These are phyloP conservation scores for Chrysolina haemoptera DNA, from an alignment of 2,888 invertebrate species.

Conservation along the genomic window DNA sequence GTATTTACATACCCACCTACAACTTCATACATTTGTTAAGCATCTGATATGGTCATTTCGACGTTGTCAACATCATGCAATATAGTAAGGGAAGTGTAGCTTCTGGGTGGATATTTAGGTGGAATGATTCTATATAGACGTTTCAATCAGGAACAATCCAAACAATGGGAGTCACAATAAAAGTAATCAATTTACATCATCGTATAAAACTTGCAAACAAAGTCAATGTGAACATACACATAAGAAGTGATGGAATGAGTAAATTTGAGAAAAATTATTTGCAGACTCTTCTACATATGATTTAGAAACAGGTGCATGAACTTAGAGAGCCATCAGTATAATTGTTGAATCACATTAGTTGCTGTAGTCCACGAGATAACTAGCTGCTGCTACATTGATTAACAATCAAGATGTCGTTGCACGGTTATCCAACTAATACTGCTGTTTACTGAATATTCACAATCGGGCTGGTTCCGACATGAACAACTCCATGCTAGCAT, in stretches of 20 bases:
- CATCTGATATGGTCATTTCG: conserved; percentile 35
- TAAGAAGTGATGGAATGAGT: too few relatives aligned
- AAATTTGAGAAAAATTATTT: too few relatives aligned
- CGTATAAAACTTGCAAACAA: too few relatives aligned
- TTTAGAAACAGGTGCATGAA: too few relatives aligned
- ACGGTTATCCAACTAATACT: conserved; percentile 25
- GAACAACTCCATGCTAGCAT: conserved; percentile 10
- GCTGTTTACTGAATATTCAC: conserved; percentile 16
- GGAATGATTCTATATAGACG: neutral
- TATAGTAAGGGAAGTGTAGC: conserved; percentile 3
- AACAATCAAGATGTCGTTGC: conserved; percentile 24
- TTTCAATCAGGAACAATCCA: too few relatives aligned
- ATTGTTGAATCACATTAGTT: conserved; percentile 2
- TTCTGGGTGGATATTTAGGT: neutral
- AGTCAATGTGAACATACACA: too few relatives aligned
- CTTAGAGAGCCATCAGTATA: too few relatives aligned
- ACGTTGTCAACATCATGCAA: conserved; percentile 1
- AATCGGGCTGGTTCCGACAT: conserved; percentile 17
- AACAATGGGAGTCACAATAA: too few relatives aligned
- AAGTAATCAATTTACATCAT: too few relatives aligned
- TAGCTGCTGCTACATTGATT: conserved; percentile 22
- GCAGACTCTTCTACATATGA: too few relatives aligned
- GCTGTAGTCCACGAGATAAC: conserved; percentile 16
- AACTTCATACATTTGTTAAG: conserved; percentile 33
- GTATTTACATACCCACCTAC: conserved; percentile 40